A percentile compares a stretch with the other conserved stretches of the same genome.
Evolutionary conservation across 2,113 vertebrate genomes (phyloP).

Genomic region (Eulemur macaco): DNA sequence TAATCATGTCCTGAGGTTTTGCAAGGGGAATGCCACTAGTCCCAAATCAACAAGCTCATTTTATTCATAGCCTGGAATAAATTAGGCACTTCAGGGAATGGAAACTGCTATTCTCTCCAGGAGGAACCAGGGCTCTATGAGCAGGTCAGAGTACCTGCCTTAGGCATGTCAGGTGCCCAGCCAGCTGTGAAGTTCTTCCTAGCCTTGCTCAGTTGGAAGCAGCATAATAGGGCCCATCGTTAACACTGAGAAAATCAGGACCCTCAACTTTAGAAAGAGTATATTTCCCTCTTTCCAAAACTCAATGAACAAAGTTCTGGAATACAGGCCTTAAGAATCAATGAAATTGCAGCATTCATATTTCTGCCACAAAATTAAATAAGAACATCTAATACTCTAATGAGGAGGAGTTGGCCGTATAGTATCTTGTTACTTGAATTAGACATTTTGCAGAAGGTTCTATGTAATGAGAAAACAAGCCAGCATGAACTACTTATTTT

Average conservation of each 20-base stretch:
- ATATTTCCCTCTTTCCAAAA: conserved; percentile 42
- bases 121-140: conserved; percentile 52
- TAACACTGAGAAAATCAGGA: conserved; percentile 67
- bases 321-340: conserved; percentile 31
- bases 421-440: neutral
- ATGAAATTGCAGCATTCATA: conserved; percentile 32
- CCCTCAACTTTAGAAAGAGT: conserved; percentile 45
- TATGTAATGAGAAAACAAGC: neutral
- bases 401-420: neutral
- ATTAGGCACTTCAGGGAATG: conserved; percentile 69
- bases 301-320: conserved; percentile 66
- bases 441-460: neutral
- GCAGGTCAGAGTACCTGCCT: conserved; percentile 75
- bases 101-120: conserved; percentile 68
- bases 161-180: conserved; percentile 75
- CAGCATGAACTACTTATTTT: neutral
- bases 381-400: conserved; percentile 27
- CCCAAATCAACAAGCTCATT: conserved; percentile 68
- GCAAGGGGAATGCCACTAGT: conserved; percentile 57
- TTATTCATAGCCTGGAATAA: conserved; percentile 75
- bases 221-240: conserved; percentile 76
- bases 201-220: conserved; percentile 73
- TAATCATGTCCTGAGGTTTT: conserved; percentile 75
- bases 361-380: conserved; percentile 56
- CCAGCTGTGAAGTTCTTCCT: conserved; percentile 74